Evolutionary conservation across 2,113 vertebrate genomes (phyloP).

Genomic region (Brachyistius frenatus): DNA sequence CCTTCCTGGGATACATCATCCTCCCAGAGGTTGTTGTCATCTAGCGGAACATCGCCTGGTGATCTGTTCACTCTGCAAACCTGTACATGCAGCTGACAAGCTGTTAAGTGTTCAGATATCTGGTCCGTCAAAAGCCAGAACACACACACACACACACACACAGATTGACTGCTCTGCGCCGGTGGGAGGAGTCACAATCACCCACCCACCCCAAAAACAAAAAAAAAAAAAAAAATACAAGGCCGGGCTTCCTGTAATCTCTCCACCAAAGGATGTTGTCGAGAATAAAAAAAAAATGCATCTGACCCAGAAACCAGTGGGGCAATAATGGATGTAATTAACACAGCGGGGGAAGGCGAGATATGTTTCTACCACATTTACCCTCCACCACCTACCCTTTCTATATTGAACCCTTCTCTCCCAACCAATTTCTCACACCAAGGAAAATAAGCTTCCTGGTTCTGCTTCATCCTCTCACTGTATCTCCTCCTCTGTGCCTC

Average conservation of each 20-base stretch:
- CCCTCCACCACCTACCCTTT: slow-evolving; percentile 8
- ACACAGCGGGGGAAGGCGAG: slow-evolving; percentile 57
- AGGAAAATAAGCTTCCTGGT: not conserved
- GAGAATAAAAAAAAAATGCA: slow-evolving; percentile 59
- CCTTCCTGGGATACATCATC: slow-evolving; percentile 46
- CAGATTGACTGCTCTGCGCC: slow-evolving; percentile 22
- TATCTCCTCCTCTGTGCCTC: slow-evolving; percentile 21
- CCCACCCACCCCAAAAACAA: no score
- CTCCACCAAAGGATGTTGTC: slow-evolving; percentile 56
- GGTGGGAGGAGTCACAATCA: not conserved
- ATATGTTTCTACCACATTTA: slow-evolving; percentile 51
- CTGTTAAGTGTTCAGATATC: slow-evolving; percentile 48
- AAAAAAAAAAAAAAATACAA: slow-evolving; percentile 38
- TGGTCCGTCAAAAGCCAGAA: slow-evolving; percentile 48
- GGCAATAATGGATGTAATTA: slow-evolving; percentile 75
- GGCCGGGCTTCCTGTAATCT: slow-evolving; percentile 55
- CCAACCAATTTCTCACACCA: slow-evolving; percentile 8
- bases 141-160: not conserved
- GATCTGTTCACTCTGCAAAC: slow-evolving; percentile 48
- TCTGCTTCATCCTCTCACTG: not conserved
- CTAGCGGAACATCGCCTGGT: slow-evolving; percentile 39
- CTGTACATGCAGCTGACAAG: slow-evolving; percentile 52
- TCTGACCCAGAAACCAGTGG: slow-evolving; percentile 70
- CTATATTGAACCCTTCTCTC: slow-evolving; percentile 30
- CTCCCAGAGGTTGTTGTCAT: slow-evolving; percentile 65